These are phyloP conservation scores for Drosophila nikananu DNA, from an alignment of 1,140 invertebrate species.

Conservation along the genomic window DNA sequence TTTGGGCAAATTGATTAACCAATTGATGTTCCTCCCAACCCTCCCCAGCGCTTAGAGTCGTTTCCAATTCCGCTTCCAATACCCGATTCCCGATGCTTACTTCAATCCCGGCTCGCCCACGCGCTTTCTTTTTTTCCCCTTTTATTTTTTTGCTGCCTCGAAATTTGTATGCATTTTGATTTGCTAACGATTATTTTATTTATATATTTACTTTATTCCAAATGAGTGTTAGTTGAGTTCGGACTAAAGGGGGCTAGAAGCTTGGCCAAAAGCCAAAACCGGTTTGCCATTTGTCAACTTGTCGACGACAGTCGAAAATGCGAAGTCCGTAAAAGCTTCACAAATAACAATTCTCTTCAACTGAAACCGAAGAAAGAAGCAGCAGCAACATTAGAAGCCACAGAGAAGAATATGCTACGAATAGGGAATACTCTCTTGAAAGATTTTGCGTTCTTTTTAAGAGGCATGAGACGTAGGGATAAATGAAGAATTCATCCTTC, in stretches of 20 bases:
- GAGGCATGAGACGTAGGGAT: not conserved
- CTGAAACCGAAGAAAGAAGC: slow-evolving; percentile 16
- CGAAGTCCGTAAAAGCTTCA: slow-evolving; percentile 62
- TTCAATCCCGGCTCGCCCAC: slow-evolving; percentile 35
- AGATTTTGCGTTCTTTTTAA: no score
- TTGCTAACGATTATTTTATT: slow-evolving; percentile 58
- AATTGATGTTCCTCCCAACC: slow-evolving; percentile 33
- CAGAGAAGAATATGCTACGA: not conserved
- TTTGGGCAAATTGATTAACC: slow-evolving; percentile 51
- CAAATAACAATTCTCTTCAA: slow-evolving; percentile 63
- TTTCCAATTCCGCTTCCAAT: slow-evolving; percentile 20
- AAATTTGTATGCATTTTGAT: slow-evolving; percentile 60
- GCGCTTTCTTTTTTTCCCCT: slow-evolving; percentile 40
- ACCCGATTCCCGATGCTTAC: slow-evolving; percentile 2
- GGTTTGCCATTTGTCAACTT: slow-evolving; percentile 79
- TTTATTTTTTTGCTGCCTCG: not conserved
- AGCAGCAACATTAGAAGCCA: slow-evolving; percentile 3
- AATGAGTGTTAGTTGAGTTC: slow-evolving; percentile 28
- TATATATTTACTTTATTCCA: slow-evolving; percentile 34
- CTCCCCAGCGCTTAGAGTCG: slow-evolving; percentile 12
- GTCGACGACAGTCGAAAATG: slow-evolving; percentile 58
- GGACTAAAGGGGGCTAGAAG: slow-evolving; percentile 24
- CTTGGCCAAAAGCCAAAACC: slow-evolving; percentile 69
- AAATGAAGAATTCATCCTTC: not conserved
- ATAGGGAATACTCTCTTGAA: not conserved